Evolutionary conservation across 2,113 vertebrate genomes (phyloP).

Genomic region (Zosterops borbonicus): DNA sequence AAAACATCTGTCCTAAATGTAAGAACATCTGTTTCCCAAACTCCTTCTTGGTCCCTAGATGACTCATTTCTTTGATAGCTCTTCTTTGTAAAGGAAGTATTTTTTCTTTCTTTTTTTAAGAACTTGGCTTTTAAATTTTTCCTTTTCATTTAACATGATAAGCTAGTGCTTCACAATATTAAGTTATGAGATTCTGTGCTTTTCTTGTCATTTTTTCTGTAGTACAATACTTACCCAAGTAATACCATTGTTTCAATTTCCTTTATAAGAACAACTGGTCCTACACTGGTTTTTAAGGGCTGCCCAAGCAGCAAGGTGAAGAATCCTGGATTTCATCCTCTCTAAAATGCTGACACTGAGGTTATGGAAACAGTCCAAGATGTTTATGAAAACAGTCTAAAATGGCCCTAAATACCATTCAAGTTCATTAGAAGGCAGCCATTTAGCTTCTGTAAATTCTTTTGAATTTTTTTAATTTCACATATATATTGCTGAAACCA

Average conservation of each 20-base stretch:
- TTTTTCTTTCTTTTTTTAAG: background rate
- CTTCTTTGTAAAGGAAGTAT: background rate
- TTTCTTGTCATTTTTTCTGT: background rate
- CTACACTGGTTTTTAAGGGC: background rate
- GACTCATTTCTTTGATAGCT: slow-evolving; percentile 39
- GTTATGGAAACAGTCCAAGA: background rate
- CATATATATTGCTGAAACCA: background rate
- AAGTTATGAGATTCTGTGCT: background rate
- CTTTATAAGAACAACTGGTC: background rate
- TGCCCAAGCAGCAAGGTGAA: background rate
- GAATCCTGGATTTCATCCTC: background rate
- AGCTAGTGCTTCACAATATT: background rate
- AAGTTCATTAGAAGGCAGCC: background rate
- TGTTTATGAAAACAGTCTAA: background rate
- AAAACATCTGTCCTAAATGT: slow-evolving; percentile 62
- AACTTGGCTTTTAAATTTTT: background rate
- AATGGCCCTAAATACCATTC: background rate
- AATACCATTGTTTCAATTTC: background rate
- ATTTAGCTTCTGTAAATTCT: background rate
- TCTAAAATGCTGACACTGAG: background rate
- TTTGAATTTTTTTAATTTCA: background rate
- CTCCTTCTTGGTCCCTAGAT: slow-evolving; percentile 30
- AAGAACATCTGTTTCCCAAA: slow-evolving; percentile 62
- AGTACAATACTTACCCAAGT: background rate
- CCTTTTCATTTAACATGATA: background rate